Conservation (phyloP, 2,113 vertebrate genomes). For the Poicephalus meyeri region DNA sequence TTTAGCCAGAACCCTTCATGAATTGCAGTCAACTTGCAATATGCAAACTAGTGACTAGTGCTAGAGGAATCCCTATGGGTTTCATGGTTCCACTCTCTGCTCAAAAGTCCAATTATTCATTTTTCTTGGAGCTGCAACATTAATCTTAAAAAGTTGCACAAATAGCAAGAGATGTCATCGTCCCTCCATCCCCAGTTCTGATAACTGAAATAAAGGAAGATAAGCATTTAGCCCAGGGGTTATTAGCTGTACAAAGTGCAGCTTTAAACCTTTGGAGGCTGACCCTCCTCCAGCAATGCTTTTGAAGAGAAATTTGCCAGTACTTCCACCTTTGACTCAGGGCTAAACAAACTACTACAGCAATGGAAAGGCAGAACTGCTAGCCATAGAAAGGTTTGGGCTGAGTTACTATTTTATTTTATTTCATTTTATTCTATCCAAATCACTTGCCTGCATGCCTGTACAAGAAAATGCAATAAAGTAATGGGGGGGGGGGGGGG, state of each 20-base stretch:
- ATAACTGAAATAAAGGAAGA: conserved; percentile 35
- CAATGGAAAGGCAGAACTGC: not conserved
- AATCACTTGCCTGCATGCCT: not conserved
- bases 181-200: conserved; percentile 17
- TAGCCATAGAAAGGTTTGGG: not conserved
- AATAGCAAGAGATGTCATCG: conserved; percentile 37
- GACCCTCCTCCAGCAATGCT: not conserved
- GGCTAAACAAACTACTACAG: not conserved
- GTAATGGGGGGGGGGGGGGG: not conserved
- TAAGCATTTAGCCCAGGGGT: conserved; percentile 30
- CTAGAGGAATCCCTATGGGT: conserved; percentile 50
- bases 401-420: not conserved
- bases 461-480: not conserved
- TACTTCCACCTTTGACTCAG: conserved; percentile 21
- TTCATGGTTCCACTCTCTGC: conserved; percentile 17
- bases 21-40: conserved; percentile 56
- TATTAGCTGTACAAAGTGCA: conserved; percentile 31
- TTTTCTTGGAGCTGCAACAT: conserved; percentile 57
- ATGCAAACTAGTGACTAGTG: conserved; percentile 61
- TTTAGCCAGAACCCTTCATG: conserved; percentile 49
- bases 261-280: not conserved
- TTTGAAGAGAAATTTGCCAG: not conserved
- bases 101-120: conserved; percentile 55
- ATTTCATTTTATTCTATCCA: not conserved
- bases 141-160: conserved; percentile 43